Percentiles rank a stretch among this genome's conserved stretches.
phyloP scores from a whole-genome alignment of 2,888 invertebrate species.

The Drosophila leonis region DNA sequence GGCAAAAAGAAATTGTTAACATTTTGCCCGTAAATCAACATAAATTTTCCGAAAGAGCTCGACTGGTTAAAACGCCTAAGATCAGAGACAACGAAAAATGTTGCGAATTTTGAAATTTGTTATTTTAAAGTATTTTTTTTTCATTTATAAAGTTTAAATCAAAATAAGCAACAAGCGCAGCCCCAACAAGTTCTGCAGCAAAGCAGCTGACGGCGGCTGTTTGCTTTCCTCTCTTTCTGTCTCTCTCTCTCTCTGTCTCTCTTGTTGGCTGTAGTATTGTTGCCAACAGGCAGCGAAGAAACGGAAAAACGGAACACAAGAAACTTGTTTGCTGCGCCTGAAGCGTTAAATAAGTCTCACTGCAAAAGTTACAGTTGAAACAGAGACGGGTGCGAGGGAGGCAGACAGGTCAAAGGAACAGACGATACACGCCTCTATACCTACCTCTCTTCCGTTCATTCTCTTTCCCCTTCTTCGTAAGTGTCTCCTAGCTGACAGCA shows the following conservation, averaged over 20 bases:
- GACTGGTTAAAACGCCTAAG: slow-evolving; percentile 37
- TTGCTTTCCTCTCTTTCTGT: slow-evolving; percentile 27
- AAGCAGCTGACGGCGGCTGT: slow-evolving; percentile 68
- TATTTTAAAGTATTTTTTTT: slow-evolving; percentile 12
- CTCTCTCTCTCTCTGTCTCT: slow-evolving; percentile 12
- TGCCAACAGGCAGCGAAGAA: slow-evolving; percentile 33
- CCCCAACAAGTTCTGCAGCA: slow-evolving; percentile 62
- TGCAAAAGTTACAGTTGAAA: slow-evolving; percentile 38
- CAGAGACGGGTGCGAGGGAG: slow-evolving; percentile 17
- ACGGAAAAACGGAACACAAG: slow-evolving; percentile 63
- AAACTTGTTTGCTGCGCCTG: slow-evolving; percentile 75
- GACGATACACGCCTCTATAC: slow-evolving; percentile 30
- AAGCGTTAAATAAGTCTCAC: slow-evolving; percentile 53
- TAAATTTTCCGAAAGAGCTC: slow-evolving; percentile 2
- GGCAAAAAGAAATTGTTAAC: neutral
- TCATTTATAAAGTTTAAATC: slow-evolving; percentile 47
- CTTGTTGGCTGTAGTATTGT: slow-evolving; percentile 19
- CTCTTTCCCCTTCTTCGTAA: neutral
- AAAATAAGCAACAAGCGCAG: slow-evolving; percentile 66
- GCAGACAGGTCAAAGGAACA: slow-evolving; percentile 79
- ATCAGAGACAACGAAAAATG: slow-evolving; percentile 45
- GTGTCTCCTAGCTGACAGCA: slow-evolving; percentile 33
- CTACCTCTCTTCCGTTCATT: neutral
- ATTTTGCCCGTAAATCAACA: slow-evolving; percentile 17
- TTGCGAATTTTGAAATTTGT: slow-evolving; percentile 2